Base-by-base conservation (phyloP, 2,888 invertebrate genomes). In the Amiota minor region DNA sequence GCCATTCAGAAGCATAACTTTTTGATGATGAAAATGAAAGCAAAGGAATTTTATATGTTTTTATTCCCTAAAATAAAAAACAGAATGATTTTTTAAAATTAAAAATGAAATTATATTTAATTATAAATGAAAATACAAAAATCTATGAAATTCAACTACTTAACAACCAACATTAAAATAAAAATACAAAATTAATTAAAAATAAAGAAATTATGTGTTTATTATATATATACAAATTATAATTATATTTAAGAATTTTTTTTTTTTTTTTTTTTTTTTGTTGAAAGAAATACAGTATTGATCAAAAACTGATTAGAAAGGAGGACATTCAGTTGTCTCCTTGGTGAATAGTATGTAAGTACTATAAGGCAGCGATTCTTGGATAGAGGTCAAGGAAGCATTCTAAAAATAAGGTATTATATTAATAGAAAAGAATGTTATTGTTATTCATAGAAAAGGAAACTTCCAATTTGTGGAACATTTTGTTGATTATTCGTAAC, bases 51-150 rank as follows among this genome's bases (percentile, higher is more conserved):
- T 87, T 87, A 82, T 81, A 85, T 35, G 35, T 83, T 88, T 87
- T 86, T 88, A 86, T 86, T 87, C 88, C 88, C 83, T 86, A 88
- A 88, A 88, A 80, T 86, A 86, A 88, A 81, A 83, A 59, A 59
- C 20, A 59, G 6, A 20, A 50, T 78, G 76, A 71, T 68, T 68
- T 68, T 53, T 68, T 61, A 72, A 83, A 83, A 82, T 80, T 53
- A 47, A 69, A 74, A 75, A 64, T 56, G 53, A 46, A 71, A 65
- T n/a, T 68, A 68, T 53, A 46, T 23, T 78, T 77, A 71, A 49
- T 71, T 71, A 45, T 71, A 68, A 71, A 81, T 83, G 81, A 81
- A 49, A 20, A 70, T 74, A 75, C 12, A 67, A 11, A 50, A 50
- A 50, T 12, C 67, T 20, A 56, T 14, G 18, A 6, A 56, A 56